These are phyloP conservation scores for Brachystomella parvula DNA, from an alignment of 1,140 invertebrate species.

Conservation along the genomic window DNA sequence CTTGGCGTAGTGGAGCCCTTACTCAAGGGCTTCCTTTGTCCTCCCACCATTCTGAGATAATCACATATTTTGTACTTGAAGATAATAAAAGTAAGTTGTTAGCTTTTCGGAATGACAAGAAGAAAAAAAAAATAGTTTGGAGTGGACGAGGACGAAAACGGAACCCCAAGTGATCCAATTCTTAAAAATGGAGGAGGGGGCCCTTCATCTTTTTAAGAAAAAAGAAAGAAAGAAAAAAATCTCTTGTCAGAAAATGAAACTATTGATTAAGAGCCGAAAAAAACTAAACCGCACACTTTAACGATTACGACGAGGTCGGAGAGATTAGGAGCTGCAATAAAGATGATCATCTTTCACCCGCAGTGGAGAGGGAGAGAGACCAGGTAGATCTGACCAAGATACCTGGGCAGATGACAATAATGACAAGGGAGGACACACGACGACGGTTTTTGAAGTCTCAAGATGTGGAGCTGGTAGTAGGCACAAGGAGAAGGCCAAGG, in stretches of 20 bases:
- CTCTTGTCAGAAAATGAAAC: neutral
- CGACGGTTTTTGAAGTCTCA: too few relatives aligned
- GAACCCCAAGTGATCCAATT: conserved; percentile 11
- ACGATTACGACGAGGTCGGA: conserved; percentile 4
- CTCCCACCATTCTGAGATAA: neutral
- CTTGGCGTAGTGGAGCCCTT: neutral
- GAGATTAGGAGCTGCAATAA: conserved; percentile 12
- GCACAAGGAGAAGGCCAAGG: neutral
- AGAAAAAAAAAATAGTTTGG: neutral
- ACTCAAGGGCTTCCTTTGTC: conserved; percentile 2
- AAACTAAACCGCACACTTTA: conserved; percentile 26
- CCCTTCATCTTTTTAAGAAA: neutral
- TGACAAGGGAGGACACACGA: neutral
- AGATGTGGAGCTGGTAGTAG: neutral
- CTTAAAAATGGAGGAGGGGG: conserved; percentile 7
- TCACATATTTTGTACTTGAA: conserved; percentile 13
- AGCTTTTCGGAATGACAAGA: conserved; percentile 8
- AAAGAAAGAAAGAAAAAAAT: conserved; percentile 10
- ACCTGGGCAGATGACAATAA: neutral
- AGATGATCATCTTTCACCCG: conserved; percentile 5
- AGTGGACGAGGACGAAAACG: conserved; percentile 8
- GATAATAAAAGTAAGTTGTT: conserved; percentile 12
- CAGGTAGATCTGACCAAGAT: conserved; percentile 1
- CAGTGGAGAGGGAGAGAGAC: neutral
- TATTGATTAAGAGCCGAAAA: conserved; percentile 15